phyloP scores from a whole-genome alignment of 2,797 vertebrate species.

The Sphenopsis melanotis region DNA sequence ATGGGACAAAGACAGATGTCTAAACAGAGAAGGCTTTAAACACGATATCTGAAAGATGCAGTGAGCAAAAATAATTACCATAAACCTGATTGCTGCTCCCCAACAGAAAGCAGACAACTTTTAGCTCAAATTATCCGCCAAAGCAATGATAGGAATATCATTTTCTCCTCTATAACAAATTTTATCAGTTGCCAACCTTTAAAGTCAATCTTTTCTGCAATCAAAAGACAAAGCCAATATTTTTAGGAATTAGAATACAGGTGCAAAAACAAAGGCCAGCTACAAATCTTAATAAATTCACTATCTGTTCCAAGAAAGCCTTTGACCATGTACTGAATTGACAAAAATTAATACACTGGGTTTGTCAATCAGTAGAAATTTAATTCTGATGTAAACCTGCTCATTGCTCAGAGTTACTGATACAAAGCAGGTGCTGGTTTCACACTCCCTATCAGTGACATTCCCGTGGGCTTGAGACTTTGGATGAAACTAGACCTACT shows the following conservation, averaged over 20 bases:
- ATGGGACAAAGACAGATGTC: constrained; percentile 7
- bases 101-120: constrained; percentile 1
- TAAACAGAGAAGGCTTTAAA: neutral
- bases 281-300: neutral
- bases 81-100: neutral
- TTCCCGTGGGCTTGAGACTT: neutral
- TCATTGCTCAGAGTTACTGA: neutral
- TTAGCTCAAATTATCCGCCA: neutral
- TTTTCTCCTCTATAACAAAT: neutral
- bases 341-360: neutral
- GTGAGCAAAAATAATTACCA: neutral
- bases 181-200: neutral
- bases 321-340: neutral
- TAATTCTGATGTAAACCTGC: neutral
- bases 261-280: neutral
- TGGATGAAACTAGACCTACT: neutral
- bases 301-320: neutral
- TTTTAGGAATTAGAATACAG: neutral
- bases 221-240: neutral
- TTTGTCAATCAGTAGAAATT: neutral
- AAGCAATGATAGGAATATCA: neutral
- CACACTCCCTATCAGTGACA: neutral
- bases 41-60: neutral
- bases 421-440: neutral
- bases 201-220: neutral